Evolutionary conservation across 2,113 vertebrate genomes (phyloP).

Genomic region (Nanger granti): DNA sequence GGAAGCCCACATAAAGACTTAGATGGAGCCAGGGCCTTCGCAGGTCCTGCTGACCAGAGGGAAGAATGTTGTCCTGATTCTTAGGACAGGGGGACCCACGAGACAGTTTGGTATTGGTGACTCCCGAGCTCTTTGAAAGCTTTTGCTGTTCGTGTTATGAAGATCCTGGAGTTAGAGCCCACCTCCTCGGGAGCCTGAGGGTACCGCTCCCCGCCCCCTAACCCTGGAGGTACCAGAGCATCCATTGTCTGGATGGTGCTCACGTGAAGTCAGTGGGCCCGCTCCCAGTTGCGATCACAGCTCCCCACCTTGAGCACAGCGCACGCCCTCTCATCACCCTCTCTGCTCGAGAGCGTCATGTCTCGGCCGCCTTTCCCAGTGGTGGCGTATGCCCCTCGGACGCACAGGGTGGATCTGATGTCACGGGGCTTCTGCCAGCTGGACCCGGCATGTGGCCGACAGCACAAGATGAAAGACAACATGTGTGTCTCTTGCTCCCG

Average conservation of each 20-base stretch:
- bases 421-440: slow-evolving; percentile 30
- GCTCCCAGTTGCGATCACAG: neutral
- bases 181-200: neutral
- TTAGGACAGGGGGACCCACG: neutral
- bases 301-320: neutral
- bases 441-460: neutral
- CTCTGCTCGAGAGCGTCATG: rapidly evolving
- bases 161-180: neutral
- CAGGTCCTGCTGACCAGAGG: neutral
- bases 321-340: neutral
- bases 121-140: neutral
- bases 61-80: neutral
- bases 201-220: rapidly evolving
- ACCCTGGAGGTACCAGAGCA: neutral
- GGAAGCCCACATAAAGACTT: neutral
- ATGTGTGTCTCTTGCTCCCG: neutral
- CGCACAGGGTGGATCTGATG: slow-evolving; percentile 51
- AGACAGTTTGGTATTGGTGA: neutral
- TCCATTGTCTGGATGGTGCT: rapidly evolving
- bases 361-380: neutral
- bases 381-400: neutral
- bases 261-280: neutral
- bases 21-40: too few relatives aligned
- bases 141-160: neutral
- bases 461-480: slow-evolving; percentile 38